Evolutionary conservation across 2,888 invertebrate species (phyloP).

Genomic region (Cataglyphis altisquamis): DNA sequence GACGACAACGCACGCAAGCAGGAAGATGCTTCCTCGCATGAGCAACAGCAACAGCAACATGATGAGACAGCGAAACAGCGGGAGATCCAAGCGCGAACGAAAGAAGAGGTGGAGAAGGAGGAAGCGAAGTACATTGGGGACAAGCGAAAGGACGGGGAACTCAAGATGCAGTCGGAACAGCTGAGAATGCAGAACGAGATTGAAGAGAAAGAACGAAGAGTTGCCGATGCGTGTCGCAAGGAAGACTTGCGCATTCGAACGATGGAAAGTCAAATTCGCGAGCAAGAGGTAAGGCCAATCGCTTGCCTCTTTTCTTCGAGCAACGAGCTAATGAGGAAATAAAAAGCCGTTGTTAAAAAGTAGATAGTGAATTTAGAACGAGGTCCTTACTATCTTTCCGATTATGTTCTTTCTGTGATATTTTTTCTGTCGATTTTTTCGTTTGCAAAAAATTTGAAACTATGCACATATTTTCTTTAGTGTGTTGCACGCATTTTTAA

Average conservation of each 20-base stretch:
- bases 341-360: slow-evolving; percentile 19
- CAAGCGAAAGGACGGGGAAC: slow-evolving; percentile 77
- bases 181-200: slow-evolving; percentile 79
- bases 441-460: slow-evolving; percentile 7
- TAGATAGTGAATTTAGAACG: slow-evolving; percentile 33
- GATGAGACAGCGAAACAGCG: slow-evolving; percentile 73
- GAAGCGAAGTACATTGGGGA: slow-evolving; percentile 77
- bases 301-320: slow-evolving; percentile 15
- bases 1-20: slow-evolving; percentile 83
- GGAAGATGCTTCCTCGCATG: slow-evolving; percentile 49
- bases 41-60: slow-evolving; percentile 78
- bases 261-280: slow-evolving; percentile 89
- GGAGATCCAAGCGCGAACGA: slow-evolving; percentile 70
- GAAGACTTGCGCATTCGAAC: slow-evolving; percentile 88
- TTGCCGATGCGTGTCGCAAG: slow-evolving; percentile 81
- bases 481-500: slow-evolving; percentile 44
- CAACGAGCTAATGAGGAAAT: slow-evolving; percentile 20
- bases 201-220: slow-evolving; percentile 83
- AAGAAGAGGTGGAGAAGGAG: slow-evolving; percentile 36
- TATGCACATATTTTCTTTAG: slow-evolving; percentile 35
- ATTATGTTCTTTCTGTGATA: slow-evolving; percentile 1
- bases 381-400: slow-evolving; percentile 16
- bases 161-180: slow-evolving; percentile 79
- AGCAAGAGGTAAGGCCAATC: slow-evolving; percentile 88
- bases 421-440: slow-evolving; percentile 23